Evolutionary conservation across 2,888 invertebrate species (phyloP).

Genomic region (Meiosimyza decipiens): DNA sequence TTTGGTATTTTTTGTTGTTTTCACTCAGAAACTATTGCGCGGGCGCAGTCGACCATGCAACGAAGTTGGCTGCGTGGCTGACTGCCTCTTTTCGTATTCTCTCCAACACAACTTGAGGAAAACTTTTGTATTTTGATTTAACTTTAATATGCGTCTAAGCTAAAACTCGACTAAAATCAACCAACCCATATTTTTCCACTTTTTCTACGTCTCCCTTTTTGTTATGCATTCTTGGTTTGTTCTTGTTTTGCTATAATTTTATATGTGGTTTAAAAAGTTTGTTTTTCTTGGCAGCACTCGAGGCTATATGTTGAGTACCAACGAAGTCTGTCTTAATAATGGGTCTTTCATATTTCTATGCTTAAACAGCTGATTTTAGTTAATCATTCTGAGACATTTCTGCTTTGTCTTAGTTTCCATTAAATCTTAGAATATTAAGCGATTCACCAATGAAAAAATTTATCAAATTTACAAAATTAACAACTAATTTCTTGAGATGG

Average conservation of each 20-base stretch:
- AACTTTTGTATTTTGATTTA: constrained; percentile 8
- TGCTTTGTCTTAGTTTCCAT: too few relatives aligned
- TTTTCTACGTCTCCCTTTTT: neutral
- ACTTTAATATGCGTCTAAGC: neutral
- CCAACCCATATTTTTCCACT: constrained; percentile 20
- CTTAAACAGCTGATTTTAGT: too few relatives aligned
- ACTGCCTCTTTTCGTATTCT: too few relatives aligned
- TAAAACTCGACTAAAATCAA: neutral
- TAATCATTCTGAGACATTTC: too few relatives aligned
- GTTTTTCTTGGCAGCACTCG: constrained; percentile 19
- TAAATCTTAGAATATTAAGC: too few relatives aligned
- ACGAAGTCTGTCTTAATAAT: too few relatives aligned
- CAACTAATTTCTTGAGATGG: too few relatives aligned
- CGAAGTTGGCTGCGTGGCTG: neutral
- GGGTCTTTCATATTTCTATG: too few relatives aligned
- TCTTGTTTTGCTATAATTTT: neutral
- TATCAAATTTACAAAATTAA: too few relatives aligned
- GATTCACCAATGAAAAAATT: too few relatives aligned
- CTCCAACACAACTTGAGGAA: neutral
- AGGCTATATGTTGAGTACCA: neutral
- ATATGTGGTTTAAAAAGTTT: constrained; percentile 5
- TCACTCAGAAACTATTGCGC: neutral
- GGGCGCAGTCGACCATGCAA: neutral
- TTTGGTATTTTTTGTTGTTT: neutral
- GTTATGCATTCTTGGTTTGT: neutral